phyloP scores from a whole-genome alignment of 2,797 vertebrate species.

The Trematomus bernacchii region DNA sequence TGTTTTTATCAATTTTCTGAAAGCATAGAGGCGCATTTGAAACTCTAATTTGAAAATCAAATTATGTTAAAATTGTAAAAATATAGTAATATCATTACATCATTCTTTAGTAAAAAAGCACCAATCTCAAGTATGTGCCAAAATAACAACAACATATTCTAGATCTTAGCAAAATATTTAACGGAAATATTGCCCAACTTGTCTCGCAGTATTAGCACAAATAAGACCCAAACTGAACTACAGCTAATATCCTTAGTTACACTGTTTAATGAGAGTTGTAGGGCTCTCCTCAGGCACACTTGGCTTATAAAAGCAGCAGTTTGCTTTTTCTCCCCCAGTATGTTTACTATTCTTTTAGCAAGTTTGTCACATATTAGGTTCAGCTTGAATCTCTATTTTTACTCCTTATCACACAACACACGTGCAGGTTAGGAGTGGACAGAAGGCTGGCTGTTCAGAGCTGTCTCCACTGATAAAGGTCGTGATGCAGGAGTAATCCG shows the following conservation, averaged over 20 bases:
- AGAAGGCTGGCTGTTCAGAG: slow-evolving; percentile 14
- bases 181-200: not conserved
- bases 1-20: not conserved
- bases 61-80: not conserved
- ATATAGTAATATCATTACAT: not conserved
- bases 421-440: slow-evolving; percentile 10
- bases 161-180: not conserved
- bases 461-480: slow-evolving; percentile 33
- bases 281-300: slow-evolving; percentile 44
- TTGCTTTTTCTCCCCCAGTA: not conserved
- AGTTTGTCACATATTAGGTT: slow-evolving; percentile 16
- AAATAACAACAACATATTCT: too few species aligned
- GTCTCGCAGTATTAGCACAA: not conserved
- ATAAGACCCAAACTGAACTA: slow-evolving; percentile 9
- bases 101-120: not conserved
- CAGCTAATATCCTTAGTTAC: slow-evolving; percentile 41
- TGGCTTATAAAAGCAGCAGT: slow-evolving; percentile 51
- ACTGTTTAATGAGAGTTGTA: slow-evolving; percentile 34
- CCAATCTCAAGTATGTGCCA: not conserved
- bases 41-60: not conserved
- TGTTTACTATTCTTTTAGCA: not conserved
- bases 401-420: slow-evolving; percentile 29
- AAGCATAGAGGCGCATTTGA: not conserved
- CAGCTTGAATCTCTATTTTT: slow-evolving; percentile 19
- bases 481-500: slow-evolving; percentile 54